Percentiles rank a stretch among this genome's conserved stretches.
phyloP scores from a whole-genome alignment of 2,113 vertebrate genomes.

The Rostratula benghalensis region DNA sequence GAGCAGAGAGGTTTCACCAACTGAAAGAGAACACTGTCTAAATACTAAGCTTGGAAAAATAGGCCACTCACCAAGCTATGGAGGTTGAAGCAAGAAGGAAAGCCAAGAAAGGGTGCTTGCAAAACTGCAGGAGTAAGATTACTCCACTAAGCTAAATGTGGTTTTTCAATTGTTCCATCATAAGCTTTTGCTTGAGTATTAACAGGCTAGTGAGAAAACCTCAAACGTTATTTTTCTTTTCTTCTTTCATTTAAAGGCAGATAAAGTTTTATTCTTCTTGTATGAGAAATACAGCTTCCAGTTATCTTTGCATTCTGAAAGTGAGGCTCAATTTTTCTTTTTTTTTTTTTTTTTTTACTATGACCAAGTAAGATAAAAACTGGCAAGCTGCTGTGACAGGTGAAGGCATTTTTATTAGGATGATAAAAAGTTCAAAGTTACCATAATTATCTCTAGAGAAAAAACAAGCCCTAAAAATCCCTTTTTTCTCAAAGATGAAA shows the following conservation, averaged over 20 bases:
- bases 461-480: neutral
- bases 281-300: neutral
- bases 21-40: constrained; percentile 73
- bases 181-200: neutral
- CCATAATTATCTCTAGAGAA: neutral
- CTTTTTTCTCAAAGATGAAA: neutral
- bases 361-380: neutral
- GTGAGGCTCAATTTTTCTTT: neutral
- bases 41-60: constrained; percentile 69
- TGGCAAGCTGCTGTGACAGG: constrained; percentile 21
- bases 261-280: neutral
- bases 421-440: constrained; percentile 35
- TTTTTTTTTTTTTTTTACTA: neutral
- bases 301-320: neutral
- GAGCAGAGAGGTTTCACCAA: constrained; percentile 73
- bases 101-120: neutral
- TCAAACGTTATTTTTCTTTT: neutral
- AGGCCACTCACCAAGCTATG: constrained; percentile 20
- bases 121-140: constrained; percentile 38
- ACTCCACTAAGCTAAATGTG: neutral
- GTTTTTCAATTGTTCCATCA: neutral
- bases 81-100: neutral
- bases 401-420: constrained; percentile 17
- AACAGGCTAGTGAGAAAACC: constrained; percentile 10
- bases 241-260: neutral